Evolutionary conservation across 2,113 vertebrate genomes (phyloP).

Genomic region (Oryzias javanicus): DNA sequence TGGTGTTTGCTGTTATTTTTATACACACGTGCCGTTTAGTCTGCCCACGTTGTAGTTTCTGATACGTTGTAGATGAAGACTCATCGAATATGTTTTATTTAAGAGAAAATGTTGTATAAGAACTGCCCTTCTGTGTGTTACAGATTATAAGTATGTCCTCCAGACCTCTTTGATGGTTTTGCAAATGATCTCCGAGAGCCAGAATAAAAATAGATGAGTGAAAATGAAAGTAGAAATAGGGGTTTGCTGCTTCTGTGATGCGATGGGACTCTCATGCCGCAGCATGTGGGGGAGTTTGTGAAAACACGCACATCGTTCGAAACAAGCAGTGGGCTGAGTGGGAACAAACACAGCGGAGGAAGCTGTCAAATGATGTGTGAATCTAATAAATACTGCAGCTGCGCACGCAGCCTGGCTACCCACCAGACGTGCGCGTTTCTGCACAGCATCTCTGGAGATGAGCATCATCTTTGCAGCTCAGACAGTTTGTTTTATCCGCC

Average conservation of each 20-base stretch:
- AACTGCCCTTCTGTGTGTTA: too few species aligned
- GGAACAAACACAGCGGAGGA: constrained; percentile 15
- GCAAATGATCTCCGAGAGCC: too few species aligned
- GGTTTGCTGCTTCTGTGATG: constrained; percentile 8
- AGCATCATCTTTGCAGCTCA: constrained; percentile 23
- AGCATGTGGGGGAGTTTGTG: constrained; percentile 48
- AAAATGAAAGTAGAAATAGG: constrained; percentile 17
- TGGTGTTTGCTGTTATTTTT: too few species aligned
- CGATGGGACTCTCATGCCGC: constrained; percentile 21
- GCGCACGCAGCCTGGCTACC: constrained; percentile 13
- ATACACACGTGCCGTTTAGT: too few species aligned
- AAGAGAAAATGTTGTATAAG: too few species aligned
- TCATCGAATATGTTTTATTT: too few species aligned
- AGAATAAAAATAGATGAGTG: too few species aligned
- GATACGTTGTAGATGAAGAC: too few species aligned
- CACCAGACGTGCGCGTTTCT: neutral
- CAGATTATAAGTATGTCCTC: too few species aligned
- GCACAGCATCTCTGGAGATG: constrained; percentile 6
- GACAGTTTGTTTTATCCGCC: constrained; percentile 23
- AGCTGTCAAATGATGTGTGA: constrained; percentile 39
- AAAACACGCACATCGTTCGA: constrained; percentile 38
- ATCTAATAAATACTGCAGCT: constrained; percentile 17
- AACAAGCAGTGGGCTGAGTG: constrained; percentile 30
- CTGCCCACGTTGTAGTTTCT: too few species aligned
- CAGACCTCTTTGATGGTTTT: too few species aligned